phyloP scores from a whole-genome alignment of 64 coral and sea anemone species.

The Dendrophyllia cribrosa region DNA sequence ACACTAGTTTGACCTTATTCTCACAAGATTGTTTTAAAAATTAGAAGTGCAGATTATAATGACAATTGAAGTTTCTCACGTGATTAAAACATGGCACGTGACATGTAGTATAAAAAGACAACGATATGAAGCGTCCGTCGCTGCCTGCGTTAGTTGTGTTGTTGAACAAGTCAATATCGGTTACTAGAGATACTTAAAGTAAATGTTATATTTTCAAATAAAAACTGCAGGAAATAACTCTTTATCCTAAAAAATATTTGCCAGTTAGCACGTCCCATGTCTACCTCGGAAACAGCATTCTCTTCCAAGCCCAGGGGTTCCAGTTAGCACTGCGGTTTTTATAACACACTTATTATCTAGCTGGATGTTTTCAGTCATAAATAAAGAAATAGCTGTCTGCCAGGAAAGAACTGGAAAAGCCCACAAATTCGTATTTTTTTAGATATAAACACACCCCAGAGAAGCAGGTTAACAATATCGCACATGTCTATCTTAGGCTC shows the following conservation, averaged over 20 bases:
- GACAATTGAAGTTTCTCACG: neutral
- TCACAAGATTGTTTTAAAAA: conserved; percentile 6
- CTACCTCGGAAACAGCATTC: neutral
- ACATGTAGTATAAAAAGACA: too few species aligned
- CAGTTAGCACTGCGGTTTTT: neutral
- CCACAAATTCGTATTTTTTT: too few species aligned
- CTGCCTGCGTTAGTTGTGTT: neutral
- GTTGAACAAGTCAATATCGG: neutral
- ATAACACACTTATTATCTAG: neutral
- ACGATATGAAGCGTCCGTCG: neutral
- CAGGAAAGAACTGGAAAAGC: neutral
- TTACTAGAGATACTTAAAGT: neutral
- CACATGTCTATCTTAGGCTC: too few species aligned
- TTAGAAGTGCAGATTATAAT: neutral
- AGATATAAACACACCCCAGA: too few species aligned
- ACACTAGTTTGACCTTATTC: neutral
- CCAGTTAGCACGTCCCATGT: neutral
- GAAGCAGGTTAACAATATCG: too few species aligned
- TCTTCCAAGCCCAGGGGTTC: neutral
- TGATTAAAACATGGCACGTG: neutral
- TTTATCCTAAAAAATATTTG: neutral
- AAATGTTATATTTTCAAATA: conserved; percentile 16
- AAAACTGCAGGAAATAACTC: conserved; percentile 1
- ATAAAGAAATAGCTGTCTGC: neutral
- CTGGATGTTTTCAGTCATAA: neutral